These are phyloP conservation scores for Tetragonisca angustula DNA, from an alignment of 2,888 invertebrate species.

Conservation along the genomic window DNA sequence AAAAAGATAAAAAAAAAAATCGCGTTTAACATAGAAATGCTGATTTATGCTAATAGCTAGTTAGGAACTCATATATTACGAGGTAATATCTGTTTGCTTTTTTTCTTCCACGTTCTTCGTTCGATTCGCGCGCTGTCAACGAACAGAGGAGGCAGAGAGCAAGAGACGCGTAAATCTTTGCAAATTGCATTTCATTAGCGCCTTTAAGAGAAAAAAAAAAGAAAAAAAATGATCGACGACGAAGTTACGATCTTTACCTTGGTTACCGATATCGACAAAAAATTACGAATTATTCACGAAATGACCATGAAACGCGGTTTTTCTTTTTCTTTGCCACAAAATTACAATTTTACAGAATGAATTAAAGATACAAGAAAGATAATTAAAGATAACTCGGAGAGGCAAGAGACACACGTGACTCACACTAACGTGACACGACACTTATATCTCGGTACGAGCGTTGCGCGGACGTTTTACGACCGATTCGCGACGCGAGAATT, in stretches of 20 bases:
- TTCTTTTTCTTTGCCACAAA: too few species aligned
- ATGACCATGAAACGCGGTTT: too few species aligned
- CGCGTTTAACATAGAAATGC: background rate
- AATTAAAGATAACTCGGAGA: background rate
- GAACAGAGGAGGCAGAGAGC: background rate
- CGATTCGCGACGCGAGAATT: constrained; percentile 8
- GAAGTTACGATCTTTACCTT: too few species aligned
- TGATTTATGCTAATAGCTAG: constrained; percentile 13
- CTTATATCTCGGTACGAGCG: background rate
- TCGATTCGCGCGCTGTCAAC: background rate
- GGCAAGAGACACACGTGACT: background rate
- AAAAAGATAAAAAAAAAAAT: background rate
- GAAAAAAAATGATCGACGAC: too few species aligned
- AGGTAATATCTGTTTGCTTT: background rate
- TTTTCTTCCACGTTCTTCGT: background rate
- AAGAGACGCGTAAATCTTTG: background rate
- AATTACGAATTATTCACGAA: too few species aligned
- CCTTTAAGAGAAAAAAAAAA: too few species aligned
- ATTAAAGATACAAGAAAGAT: too few species aligned
- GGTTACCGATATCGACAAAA: too few species aligned
- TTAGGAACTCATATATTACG: constrained; percentile 12
- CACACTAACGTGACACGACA: background rate
- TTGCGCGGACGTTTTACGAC: background rate
- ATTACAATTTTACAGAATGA: too few species aligned
- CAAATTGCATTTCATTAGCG: background rate